Conservation (phyloP, 2,797 vertebrate genomes). For the Natrix natrix region DNA sequence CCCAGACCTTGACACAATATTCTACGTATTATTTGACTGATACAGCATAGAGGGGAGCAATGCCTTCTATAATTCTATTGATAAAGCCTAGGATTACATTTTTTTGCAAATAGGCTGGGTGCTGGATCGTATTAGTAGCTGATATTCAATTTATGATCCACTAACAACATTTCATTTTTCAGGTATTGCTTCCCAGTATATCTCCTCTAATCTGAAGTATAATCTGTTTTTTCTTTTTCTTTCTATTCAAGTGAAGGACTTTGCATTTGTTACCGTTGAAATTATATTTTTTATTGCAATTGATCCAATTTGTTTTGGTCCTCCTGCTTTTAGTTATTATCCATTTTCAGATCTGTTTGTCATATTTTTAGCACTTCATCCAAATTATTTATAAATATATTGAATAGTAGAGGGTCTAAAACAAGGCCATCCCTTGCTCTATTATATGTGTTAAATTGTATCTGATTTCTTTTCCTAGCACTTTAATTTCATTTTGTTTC, state of each 20-base stretch:
- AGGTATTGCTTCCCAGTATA: not conserved
- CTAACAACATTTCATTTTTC: not conserved
- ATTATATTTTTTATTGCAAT: not conserved
- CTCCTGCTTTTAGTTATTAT: not conserved
- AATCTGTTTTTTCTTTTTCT: not conserved
- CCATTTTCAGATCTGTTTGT: not conserved
- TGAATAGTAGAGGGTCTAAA: not conserved
- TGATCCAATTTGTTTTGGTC: not conserved
- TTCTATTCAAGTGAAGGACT: not conserved
- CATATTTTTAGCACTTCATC: not conserved
- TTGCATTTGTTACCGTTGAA: not conserved
- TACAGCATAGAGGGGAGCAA: not conserved
- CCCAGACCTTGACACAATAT: not conserved
- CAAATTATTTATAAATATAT: not conserved
- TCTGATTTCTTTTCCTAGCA: not conserved
- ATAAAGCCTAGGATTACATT: not conserved
- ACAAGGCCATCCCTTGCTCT: not conserved
- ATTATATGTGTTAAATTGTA: not conserved
- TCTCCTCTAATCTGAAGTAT: not conserved
- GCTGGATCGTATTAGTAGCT: not conserved
- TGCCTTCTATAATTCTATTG: not conserved
- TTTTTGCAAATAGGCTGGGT: not conserved
- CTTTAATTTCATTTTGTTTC: not conserved
- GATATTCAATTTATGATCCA: not conserved
- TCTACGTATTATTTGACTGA: not conserved